Conservation (phyloP, 2,797 vertebrate genomes). For the Sebastes diploproa region DNA sequence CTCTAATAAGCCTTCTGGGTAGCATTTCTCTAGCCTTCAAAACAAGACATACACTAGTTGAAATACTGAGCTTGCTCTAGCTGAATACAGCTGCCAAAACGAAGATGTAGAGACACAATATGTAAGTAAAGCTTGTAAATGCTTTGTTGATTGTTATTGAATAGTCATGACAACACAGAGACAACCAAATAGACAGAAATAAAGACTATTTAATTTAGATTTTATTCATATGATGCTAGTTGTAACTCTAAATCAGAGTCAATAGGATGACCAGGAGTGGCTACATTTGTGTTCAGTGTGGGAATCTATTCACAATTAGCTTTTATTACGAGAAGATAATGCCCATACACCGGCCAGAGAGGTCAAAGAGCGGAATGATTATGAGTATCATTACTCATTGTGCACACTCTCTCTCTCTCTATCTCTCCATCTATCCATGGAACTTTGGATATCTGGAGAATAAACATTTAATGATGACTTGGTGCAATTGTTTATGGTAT, state of each 20-base stretch:
- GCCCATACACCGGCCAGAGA: background rate
- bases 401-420: background rate
- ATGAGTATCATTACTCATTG: background rate
- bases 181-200: background rate
- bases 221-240: background rate
- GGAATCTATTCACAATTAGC: background rate
- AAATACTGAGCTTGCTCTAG: slow-evolving; percentile 24
- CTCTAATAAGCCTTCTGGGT: slow-evolving; percentile 61
- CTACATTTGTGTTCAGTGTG: background rate
- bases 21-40: slow-evolving; percentile 51
- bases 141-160: background rate
- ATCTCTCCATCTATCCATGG: background rate
- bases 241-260: background rate
- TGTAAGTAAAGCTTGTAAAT: background rate
- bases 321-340: background rate
- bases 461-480: background rate
- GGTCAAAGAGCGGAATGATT: slow-evolving; percentile 25
- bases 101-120: background rate
- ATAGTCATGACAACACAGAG: background rate
- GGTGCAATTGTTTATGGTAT: background rate
- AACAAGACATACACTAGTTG: slow-evolving; percentile 50
- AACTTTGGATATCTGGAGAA: background rate
- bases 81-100: background rate
- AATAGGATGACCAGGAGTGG: background rate
- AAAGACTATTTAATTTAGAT: background rate